A percentile compares a stretch with the other conserved stretches of the same genome.
Evolutionary conservation across 2,797 vertebrate genomes (phyloP).

Genomic region (Catostomus latipinnis): DNA sequence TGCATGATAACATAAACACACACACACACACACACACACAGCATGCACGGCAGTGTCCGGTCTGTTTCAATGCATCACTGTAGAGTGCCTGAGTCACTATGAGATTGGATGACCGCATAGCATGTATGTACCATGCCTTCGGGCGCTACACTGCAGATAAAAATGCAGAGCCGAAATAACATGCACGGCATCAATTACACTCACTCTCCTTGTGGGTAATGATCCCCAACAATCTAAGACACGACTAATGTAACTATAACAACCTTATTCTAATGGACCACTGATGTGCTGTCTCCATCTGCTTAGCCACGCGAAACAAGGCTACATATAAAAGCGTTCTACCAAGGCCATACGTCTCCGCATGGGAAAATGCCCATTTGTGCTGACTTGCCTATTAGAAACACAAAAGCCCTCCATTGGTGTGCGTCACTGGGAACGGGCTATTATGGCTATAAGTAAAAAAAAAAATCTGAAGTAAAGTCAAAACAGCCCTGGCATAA

Average conservation of each 20-base stretch:
- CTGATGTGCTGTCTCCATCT: conserved; percentile 36
- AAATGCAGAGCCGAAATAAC: conserved; percentile 15
- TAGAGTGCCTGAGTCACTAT: conserved; percentile 35
- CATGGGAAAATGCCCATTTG: conserved; percentile 39
- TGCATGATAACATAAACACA: neutral
- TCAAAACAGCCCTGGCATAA: conserved; percentile 33
- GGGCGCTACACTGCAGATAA: conserved; percentile 6
- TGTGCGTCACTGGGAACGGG: neutral
- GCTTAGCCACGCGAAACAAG: conserved; percentile 15
- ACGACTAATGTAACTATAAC: conserved; percentile 44
- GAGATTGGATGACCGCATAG: conserved; percentile 1
- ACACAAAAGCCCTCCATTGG: conserved; percentile 7
- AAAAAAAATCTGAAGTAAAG: neutral
- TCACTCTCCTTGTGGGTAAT: conserved; percentile 42
- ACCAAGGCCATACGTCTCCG: neutral
- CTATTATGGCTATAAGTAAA: conserved; percentile 36
- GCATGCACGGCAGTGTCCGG: neutral
- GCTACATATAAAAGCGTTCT: conserved; percentile 24
- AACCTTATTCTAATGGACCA: conserved; percentile 38
- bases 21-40: conserved; percentile 3
- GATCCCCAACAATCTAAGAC: conserved; percentile 35
- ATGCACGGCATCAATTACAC: conserved; percentile 31
- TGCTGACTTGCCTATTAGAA: conserved; percentile 31
- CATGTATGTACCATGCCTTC: conserved; percentile 13
- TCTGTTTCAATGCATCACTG: conserved; percentile 27